Conservation (phyloP, 2,888 invertebrate genomes). For the Agrotis ipsilon region DNA sequence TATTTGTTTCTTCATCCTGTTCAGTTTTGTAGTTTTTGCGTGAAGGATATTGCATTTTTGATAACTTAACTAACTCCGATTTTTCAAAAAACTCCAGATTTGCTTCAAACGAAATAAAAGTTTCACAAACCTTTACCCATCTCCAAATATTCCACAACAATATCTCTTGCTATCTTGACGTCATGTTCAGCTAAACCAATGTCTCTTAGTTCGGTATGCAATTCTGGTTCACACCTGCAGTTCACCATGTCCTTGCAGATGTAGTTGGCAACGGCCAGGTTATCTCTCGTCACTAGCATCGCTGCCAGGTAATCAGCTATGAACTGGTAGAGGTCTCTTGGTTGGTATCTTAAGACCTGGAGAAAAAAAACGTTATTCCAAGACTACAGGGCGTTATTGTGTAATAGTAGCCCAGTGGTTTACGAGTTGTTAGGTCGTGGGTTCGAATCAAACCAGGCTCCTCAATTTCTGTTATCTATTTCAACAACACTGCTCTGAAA, state of each 20-base stretch:
- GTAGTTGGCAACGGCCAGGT: slow-evolving; percentile 78
- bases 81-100: no score
- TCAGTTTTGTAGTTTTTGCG: no score
- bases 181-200: slow-evolving; percentile 74
- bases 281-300: slow-evolving; percentile 92
- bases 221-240: slow-evolving; percentile 69
- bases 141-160: slow-evolving; percentile 73
- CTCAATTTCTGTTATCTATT: no score
- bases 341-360: slow-evolving; percentile 93
- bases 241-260: slow-evolving; percentile 73
- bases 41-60: no score
- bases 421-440: no score
- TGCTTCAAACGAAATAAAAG: no score
- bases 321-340: slow-evolving; percentile 92
- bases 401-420: no score
- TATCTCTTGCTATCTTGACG: slow-evolving; percentile 62
- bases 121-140: slow-evolving; percentile 71
- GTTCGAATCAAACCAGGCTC: no score
- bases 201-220: slow-evolving; percentile 72
- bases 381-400: neutral
- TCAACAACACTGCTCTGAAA: no score
- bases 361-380: neutral
- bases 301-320: slow-evolving; percentile 93
- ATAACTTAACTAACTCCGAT: no score
- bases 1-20: no score